phyloP scores from a whole-genome alignment of 2,888 invertebrate genomes.

The Archips xylosteana region DNA sequence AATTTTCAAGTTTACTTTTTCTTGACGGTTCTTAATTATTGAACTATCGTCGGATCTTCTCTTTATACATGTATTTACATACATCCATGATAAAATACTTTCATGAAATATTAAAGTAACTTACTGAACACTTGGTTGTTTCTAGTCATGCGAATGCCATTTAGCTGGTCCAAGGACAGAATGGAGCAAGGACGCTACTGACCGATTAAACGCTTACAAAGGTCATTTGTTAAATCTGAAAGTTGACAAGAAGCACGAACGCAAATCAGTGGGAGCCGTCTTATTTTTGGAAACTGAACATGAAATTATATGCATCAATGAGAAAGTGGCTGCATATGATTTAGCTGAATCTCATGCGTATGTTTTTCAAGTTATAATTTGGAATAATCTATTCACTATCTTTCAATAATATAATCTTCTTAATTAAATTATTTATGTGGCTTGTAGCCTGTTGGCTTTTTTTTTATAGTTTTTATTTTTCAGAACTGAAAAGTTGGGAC shows the following conservation, averaged over 20 bases:
- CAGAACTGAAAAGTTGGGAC: conserved; percentile 12
- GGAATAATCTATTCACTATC: not conserved
- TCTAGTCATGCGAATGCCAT: conserved; percentile 16
- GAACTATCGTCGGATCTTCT: no score
- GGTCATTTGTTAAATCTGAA: conserved; percentile 9
- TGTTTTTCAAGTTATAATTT: not conserved
- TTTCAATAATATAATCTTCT: not conserved
- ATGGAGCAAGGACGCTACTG: conserved; percentile 7
- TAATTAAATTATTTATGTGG: not conserved
- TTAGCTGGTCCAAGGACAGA: conserved; percentile 17
- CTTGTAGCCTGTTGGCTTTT: no score
- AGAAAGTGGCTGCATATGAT: conserved; percentile 6
- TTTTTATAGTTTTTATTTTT: not conserved
- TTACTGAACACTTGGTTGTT: not conserved
- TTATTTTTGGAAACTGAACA: conserved; percentile 6
- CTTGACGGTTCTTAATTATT: no score
- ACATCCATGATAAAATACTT: not conserved
- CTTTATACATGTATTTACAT: no score
- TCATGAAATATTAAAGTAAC: not conserved
- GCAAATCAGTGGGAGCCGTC: conserved; percentile 20
- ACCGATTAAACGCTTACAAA: not conserved
- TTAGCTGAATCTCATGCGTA: conserved; percentile 13
- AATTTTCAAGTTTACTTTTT: no score
- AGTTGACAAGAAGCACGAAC: conserved; percentile 10
- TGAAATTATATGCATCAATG: conserved; percentile 15